phyloP scores from a whole-genome alignment of 1,140 invertebrate genomes.

The Zaprionus nigranus region DNA sequence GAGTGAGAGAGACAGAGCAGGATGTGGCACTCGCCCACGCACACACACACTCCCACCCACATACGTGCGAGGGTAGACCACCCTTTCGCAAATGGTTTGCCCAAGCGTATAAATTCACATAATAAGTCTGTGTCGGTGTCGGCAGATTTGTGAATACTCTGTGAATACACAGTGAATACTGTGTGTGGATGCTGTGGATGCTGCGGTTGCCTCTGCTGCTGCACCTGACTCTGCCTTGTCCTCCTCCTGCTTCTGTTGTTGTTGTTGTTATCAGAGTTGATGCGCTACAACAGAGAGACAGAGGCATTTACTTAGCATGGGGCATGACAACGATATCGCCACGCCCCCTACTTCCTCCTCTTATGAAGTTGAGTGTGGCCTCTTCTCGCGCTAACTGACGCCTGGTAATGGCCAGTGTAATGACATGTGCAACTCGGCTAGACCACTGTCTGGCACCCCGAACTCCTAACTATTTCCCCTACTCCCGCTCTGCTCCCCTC shows the following conservation, averaged over 20 bases:
- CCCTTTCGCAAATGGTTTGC: slow-evolving; percentile 41
- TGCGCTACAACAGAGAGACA: slow-evolving; percentile 58
- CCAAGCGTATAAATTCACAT: slow-evolving; percentile 79
- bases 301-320: slow-evolving; percentile 22
- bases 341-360: slow-evolving; percentile 34
- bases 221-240: not conserved
- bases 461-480: not conserved
- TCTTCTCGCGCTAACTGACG: slow-evolving; percentile 4
- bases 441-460: slow-evolving; percentile 32
- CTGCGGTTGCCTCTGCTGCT: slow-evolving; percentile 57
- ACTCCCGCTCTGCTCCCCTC: not conserved
- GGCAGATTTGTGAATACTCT: slow-evolving; percentile 37
- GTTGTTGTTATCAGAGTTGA: slow-evolving; percentile 67
- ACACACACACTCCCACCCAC: slow-evolving; percentile 22
- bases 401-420: slow-evolving; percentile 51
- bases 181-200: slow-evolving; percentile 38
- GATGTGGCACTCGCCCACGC: slow-evolving; percentile 26
- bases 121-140: slow-evolving; percentile 65
- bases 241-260: slow-evolving; percentile 34
- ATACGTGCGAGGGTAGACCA: not conserved
- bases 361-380: slow-evolving; percentile 1
- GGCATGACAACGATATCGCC: slow-evolving; percentile 62
- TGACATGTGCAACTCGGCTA: slow-evolving; percentile 43
- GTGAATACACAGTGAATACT: slow-evolving; percentile 24
- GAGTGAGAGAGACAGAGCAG: slow-evolving; percentile 1